Base-by-base conservation (phyloP, 2,797 vertebrate genomes). In the Enteromius trimaculatus region DNA sequence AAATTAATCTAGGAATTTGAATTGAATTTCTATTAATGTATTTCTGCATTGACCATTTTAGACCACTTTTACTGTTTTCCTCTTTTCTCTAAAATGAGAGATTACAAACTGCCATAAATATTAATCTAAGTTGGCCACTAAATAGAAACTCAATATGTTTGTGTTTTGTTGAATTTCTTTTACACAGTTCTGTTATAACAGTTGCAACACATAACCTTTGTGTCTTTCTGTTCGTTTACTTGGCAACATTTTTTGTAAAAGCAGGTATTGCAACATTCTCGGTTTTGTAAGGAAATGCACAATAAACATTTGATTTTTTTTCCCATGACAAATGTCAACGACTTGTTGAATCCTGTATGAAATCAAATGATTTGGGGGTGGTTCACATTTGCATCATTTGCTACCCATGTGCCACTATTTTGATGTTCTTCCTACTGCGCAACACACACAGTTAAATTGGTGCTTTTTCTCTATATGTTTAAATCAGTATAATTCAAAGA, bases 301-400 rank as follows among this genome's bases (percentile, higher is more conserved):
- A 86, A 84, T 86, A 86, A 86, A 86, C 47, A 68, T n/a, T 31
- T 60, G 80, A 79, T 75, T 82, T n/a, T 17, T 39, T 42, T 79
- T 21, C 23, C 2, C 10, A 31, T 77, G 16, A 68, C 39, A 39
- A 65, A 60, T 62, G 2, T 39, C 31, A n/a, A n/a, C 9, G 10
- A 8, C 7, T 76, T 60, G 4, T 60, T 26, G 58, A 26, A 0
- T 31, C 60, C 60, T 64, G 14, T 62, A 23, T 26, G 4, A 60
- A 60, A 60, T 60, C 8, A 0, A n/a, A 55, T n/a, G 21, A n/a
- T n/a, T n/a, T 9, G 21, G 53, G 51, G 53, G 7, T n/a, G 10
- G 51, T n/a, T 55, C 8, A 55, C 8, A 49, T 49, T 49, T 49
- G 4, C 47, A 49, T 16, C 16, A 47, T 49, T 49, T 49, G 14